Evolutionary conservation across 2,113 vertebrate species (phyloP).

Genomic region (Aphyosemion australe): DNA sequence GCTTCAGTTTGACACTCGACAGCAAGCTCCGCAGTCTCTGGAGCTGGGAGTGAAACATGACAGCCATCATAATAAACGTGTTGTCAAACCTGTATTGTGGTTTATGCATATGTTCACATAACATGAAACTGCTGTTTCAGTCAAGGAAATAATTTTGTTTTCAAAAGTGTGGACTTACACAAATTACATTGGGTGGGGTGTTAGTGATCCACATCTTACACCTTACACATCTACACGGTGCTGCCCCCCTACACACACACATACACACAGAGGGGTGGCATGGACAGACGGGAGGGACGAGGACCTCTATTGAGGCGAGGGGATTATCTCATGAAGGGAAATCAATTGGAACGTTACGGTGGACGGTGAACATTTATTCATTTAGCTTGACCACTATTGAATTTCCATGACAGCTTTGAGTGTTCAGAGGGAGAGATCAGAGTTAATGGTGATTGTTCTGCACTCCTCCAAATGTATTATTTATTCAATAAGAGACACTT

Average conservation of each 20-base stretch:
- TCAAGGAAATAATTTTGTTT: too few species aligned
- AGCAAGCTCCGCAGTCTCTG: too few species aligned
- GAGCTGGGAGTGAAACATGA: too few species aligned
- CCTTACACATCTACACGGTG: too few species aligned
- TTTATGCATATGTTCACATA: too few species aligned
- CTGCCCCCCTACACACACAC: conserved; percentile 81
- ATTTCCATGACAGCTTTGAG: conserved; percentile 99
- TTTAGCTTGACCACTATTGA: conserved; percentile 99
- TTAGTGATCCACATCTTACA: too few species aligned
- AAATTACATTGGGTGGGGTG: too few species aligned
- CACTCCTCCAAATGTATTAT: conserved; percentile 98
- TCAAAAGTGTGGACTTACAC: too few species aligned
- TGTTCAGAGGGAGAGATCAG: conserved; percentile 88
- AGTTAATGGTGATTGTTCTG: conserved; percentile 99
- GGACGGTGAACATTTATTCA: conserved; percentile 98
- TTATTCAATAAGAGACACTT: conserved; percentile 99
- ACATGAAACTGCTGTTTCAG: too few species aligned
- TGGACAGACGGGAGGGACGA: conserved; percentile 89
- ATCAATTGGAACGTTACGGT: conserved; percentile 96
- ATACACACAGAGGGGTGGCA: conserved; percentile 81
- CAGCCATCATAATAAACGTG: too few species aligned
- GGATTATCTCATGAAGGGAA: conserved; percentile 98
- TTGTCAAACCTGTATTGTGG: too few species aligned
- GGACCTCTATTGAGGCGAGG: conserved; percentile 88
- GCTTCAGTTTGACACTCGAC: too few species aligned